Conservation (phyloP, 2,797 vertebrate genomes). For the Tympanoctomys barrerae region DNA sequence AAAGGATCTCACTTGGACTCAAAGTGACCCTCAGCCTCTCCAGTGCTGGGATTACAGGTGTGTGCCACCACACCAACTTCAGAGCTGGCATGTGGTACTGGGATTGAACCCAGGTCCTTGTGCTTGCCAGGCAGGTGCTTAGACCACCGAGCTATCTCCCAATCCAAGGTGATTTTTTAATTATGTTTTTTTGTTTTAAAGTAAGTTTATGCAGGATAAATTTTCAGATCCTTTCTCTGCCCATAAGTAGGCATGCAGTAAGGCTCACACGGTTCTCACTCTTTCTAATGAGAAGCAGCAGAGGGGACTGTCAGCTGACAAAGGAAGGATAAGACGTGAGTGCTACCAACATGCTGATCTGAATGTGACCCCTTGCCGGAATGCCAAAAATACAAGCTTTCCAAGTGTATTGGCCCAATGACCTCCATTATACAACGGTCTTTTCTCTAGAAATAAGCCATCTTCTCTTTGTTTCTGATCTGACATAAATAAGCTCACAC, state of each 20-base stretch:
- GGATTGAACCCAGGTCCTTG: too few relatives aligned
- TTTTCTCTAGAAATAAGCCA: constrained; percentile 58
- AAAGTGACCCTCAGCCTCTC: too few relatives aligned
- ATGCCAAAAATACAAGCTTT: constrained; percentile 49
- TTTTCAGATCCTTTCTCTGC: not conserved
- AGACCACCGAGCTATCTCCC: too few relatives aligned
- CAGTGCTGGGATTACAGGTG: too few relatives aligned
- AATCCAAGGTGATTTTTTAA: not conserved
- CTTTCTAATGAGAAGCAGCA: constrained; percentile 46
- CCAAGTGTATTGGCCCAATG: constrained; percentile 38
- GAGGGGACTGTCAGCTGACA: constrained; percentile 72
- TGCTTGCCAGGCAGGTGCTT: too few relatives aligned
- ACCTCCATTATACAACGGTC: constrained; percentile 60
- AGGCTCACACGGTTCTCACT: constrained; percentile 62
- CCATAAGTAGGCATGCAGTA: not conserved
- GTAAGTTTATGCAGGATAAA: constrained; percentile 39
- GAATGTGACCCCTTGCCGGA: constrained; percentile 59
- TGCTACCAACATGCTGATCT: constrained; percentile 51
- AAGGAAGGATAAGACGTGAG: constrained; percentile 20
- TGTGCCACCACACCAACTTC: too few relatives aligned
- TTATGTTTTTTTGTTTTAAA: not conserved
- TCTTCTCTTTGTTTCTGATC: constrained; percentile 44
- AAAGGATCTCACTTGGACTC: too few relatives aligned
- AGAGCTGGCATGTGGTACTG: too few relatives aligned
- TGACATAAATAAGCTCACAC: not conserved